Evolutionary conservation across 2,113 vertebrate species (phyloP).

Genomic region (Nothobranchius kuhntae): DNA sequence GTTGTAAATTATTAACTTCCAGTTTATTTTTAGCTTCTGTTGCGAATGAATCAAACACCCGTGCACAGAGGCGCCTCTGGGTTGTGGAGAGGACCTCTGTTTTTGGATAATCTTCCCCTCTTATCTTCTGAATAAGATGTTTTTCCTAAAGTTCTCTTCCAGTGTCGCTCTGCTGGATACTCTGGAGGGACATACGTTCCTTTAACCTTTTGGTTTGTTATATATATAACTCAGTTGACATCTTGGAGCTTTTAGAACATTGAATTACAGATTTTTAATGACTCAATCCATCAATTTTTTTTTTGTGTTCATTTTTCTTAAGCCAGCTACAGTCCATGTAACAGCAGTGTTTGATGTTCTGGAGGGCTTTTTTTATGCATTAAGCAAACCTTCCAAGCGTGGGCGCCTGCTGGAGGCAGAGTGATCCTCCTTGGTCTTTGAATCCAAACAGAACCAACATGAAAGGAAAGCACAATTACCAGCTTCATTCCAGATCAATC

Average conservation of each 20-base stretch:
- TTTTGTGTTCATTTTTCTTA: not conserved
- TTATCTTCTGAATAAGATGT: too few species aligned
- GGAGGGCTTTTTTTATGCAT: conserved; percentile 32
- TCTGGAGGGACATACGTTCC: too few species aligned
- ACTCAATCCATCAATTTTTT: conserved; percentile 21
- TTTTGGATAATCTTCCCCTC: too few species aligned
- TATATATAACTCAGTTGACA: not conserved
- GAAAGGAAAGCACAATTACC: conserved; percentile 67
- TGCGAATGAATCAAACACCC: too few species aligned
- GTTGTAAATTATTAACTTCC: too few species aligned
- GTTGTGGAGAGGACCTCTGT: too few species aligned
- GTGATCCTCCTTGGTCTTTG: conserved; percentile 55
- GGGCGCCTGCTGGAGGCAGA: conserved; percentile 57
- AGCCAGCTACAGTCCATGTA: conserved; percentile 9
- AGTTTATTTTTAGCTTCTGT: too few species aligned
- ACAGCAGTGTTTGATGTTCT: conserved; percentile 34
- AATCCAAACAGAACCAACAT: conserved; percentile 61
- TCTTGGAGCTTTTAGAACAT: not conserved
- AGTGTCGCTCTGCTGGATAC: too few species aligned
- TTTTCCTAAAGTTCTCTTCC: too few species aligned
- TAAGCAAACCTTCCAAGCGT: conserved; percentile 44
- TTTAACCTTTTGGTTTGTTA: too few species aligned
- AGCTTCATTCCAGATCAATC: conserved; percentile 53
- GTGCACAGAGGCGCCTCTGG: too few species aligned
- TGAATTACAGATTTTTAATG: conserved; percentile 6